Evolutionary conservation across 2,797 vertebrate genomes (phyloP).

Genomic region (Sebastolobus alascanus): DNA sequence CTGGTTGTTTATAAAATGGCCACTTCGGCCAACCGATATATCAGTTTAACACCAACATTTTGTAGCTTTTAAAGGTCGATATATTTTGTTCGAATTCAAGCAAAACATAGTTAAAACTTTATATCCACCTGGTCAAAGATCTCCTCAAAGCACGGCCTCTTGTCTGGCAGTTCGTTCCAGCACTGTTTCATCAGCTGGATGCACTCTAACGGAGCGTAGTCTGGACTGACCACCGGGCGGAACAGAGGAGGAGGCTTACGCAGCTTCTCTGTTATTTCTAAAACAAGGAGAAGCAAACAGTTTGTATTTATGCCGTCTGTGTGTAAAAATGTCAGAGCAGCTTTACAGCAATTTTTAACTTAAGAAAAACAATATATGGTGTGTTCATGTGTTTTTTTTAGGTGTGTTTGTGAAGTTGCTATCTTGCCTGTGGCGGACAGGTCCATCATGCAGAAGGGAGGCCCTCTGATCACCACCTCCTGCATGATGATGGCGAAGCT

Average conservation of each 20-base stretch:
- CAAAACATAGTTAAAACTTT: too few relatives aligned
- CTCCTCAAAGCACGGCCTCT: slow-evolving; percentile 88
- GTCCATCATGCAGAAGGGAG: slow-evolving; percentile 87
- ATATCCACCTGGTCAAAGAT: slow-evolving; percentile 89
- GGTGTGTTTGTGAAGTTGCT: neutral
- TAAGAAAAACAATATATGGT: neutral
- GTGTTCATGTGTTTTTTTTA: neutral
- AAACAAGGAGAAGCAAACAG: slow-evolving; percentile 3
- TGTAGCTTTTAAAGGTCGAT: neutral
- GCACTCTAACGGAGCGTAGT: slow-evolving; percentile 88
- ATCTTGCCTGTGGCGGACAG: slow-evolving; percentile 74
- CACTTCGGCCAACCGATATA: neutral
- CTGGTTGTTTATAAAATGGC: neutral
- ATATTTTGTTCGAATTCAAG: neutral
- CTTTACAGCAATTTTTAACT: neutral
- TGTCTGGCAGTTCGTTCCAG: slow-evolving; percentile 90
- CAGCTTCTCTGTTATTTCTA: slow-evolving; percentile 90
- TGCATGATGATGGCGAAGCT: slow-evolving; percentile 88
- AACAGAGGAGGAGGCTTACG: slow-evolving; percentile 88
- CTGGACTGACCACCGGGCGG: slow-evolving; percentile 87
- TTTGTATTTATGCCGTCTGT: too few relatives aligned
- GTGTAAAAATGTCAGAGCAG: too few relatives aligned
- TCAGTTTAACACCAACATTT: neutral
- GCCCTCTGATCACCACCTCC: slow-evolving; percentile 85
- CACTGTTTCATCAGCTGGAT: slow-evolving; percentile 94